phyloP scores from a whole-genome alignment of 2,113 vertebrate species.

The Speoplatyrhinus poulsoni region DNA sequence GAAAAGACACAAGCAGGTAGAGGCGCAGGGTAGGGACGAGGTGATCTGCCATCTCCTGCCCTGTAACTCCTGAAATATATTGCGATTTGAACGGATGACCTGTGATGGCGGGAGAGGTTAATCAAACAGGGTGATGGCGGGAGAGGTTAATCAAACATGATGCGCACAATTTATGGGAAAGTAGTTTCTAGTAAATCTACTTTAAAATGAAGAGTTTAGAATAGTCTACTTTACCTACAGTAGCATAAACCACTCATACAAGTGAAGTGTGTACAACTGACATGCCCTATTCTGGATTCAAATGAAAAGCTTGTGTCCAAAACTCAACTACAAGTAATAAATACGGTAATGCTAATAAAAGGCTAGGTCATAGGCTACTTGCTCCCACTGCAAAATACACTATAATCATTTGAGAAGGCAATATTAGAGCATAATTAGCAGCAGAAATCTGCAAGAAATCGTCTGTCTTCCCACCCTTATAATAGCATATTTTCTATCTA shows the following conservation, averaged over 20 bases:
- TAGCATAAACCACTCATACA: too few species aligned
- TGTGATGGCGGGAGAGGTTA: slow-evolving; percentile 22
- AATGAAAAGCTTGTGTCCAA: too few species aligned
- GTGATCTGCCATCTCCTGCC: slow-evolving; percentile 57
- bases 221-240: too few species aligned
- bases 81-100: slow-evolving; percentile 65
- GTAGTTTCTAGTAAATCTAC: too few species aligned
- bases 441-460: slow-evolving; percentile 56
- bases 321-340: too few species aligned
- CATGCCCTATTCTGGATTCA: too few species aligned
- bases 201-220: too few species aligned
- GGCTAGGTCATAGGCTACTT: slow-evolving; percentile 24
- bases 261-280: too few species aligned
- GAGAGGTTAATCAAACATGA: slow-evolving; percentile 30
- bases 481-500: slow-evolving; percentile 60
- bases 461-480: slow-evolving; percentile 44
- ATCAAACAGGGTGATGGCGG: slow-evolving; percentile 32
- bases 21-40: slow-evolving; percentile 18
- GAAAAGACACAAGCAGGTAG: slow-evolving; percentile 52
- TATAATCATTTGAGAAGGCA: slow-evolving; percentile 64
- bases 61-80: slow-evolving; percentile 54
- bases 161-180: slow-evolving; percentile 38
- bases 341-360: background rate
- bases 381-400: slow-evolving; percentile 38
- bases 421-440: slow-evolving; percentile 60